Evolutionary conservation across 2,888 invertebrate genomes (phyloP).

Genomic region (Matsumyia berberina): DNA sequence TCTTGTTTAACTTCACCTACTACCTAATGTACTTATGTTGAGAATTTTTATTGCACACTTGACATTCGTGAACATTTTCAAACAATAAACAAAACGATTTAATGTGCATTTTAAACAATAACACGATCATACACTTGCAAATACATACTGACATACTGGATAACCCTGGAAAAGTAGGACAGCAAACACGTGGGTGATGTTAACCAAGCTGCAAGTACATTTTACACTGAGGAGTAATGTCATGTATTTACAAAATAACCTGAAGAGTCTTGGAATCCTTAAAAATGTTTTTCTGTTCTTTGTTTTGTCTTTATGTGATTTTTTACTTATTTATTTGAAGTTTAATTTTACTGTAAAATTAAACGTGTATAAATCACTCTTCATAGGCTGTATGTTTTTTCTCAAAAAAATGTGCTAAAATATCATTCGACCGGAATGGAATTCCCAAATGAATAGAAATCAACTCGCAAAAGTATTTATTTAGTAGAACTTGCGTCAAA

Average conservation of each 20-base stretch:
- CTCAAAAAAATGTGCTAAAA: conserved; percentile 11
- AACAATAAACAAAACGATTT: background rate
- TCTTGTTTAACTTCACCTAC: too few species aligned
- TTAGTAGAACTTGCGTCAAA: background rate
- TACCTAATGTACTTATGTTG: too few species aligned
- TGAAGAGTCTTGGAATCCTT: background rate
- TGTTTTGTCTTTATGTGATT: too few species aligned
- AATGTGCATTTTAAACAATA: background rate
- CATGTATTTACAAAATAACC: background rate
- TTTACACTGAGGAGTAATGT: background rate
- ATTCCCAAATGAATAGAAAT: conserved; percentile 1
- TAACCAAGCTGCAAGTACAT: background rate
- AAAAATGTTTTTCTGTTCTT: too few species aligned
- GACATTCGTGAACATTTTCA: background rate
- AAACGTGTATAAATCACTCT: background rate
- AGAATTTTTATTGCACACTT: background rate
- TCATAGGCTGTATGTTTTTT: background rate
- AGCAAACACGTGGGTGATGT: background rate
- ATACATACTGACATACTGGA: background rate
- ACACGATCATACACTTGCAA: background rate
- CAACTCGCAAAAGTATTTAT: conserved; percentile 10
- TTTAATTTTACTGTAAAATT: background rate
- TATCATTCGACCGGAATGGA: conserved; percentile 4
- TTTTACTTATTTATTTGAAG: too few species aligned
- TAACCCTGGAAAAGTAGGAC: background rate